These are phyloP conservation scores for Echinometra lucunter DNA, from an alignment of 53 echinoderm and acorn worm genomes.

Conservation along the genomic window DNA sequence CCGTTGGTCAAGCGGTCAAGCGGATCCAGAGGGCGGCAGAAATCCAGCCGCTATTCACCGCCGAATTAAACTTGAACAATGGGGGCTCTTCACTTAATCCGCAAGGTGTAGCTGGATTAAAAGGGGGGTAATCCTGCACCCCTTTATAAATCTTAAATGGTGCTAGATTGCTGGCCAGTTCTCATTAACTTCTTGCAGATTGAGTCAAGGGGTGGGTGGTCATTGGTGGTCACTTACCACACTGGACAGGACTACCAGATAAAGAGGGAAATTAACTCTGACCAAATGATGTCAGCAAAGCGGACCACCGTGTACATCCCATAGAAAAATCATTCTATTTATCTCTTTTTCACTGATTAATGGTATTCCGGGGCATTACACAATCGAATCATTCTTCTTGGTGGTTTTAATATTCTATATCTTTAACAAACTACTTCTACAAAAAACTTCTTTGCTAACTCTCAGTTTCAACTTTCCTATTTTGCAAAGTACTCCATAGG, in stretches of 20 bases:
- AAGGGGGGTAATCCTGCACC: background rate
- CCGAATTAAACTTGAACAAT: conserved; percentile 1
- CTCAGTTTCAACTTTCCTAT: too few species aligned
- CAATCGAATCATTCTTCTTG: too few species aligned
- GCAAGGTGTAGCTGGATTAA: background rate
- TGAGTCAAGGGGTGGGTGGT: background rate
- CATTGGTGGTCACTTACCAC: background rate
- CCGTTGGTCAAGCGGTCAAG: background rate
- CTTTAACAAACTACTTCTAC: too few species aligned
- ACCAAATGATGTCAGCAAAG: background rate
- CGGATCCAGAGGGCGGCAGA: background rate
- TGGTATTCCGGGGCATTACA: background rate
- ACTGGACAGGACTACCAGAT: background rate
- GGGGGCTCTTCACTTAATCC: background rate
- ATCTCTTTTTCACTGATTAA: background rate
- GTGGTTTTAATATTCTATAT: too few species aligned
- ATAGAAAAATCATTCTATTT: background rate
- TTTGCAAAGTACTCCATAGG: too few species aligned
- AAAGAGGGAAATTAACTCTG: background rate
- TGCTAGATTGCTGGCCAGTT: background rate
- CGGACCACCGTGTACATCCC: background rate
- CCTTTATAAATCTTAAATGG: background rate
- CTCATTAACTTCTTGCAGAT: background rate
- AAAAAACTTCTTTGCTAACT: too few species aligned
- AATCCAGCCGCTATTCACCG: background rate